A percentile compares a stretch with the other conserved stretches of the same genome.
phyloP scores from a whole-genome alignment of 2,888 invertebrate genomes.

The Phalangium opilio region DNA sequence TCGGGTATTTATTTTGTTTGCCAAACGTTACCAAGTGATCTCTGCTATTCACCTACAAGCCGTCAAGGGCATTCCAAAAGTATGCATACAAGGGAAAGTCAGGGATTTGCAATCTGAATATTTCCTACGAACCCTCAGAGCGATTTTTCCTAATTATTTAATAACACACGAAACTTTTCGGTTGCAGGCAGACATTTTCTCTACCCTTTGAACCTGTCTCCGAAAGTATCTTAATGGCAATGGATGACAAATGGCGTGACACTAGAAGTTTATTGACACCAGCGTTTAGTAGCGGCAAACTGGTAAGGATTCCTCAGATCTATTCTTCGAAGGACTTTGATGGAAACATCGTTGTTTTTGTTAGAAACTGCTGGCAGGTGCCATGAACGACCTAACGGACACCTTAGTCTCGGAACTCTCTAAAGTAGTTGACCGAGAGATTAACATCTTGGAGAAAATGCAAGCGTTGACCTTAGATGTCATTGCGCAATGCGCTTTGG shows the following conservation, averaged over 20 bases:
- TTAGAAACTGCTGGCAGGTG: constrained; percentile 31
- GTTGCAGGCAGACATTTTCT: constrained; percentile 21
- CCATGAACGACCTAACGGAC: constrained; percentile 32
- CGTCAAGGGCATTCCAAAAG: too few species aligned
- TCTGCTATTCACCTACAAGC: too few species aligned
- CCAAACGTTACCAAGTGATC: too few species aligned
- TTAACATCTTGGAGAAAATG: constrained; percentile 33
- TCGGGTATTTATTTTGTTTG: too few species aligned
- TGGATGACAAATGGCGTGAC: constrained; percentile 17
- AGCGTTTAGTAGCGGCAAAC: constrained; percentile 18
- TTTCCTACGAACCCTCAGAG: too few species aligned
- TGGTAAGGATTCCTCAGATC: too few species aligned
- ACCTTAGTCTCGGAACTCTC: constrained; percentile 29
- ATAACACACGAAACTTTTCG: too few species aligned
- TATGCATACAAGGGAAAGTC: too few species aligned
- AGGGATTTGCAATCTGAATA: too few species aligned
- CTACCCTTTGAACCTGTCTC: constrained; percentile 8
- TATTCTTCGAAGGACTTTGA: too few species aligned
- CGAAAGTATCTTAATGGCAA: constrained; percentile 8
- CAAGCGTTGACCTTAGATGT: constrained; percentile 38
- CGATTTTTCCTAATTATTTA: too few species aligned
- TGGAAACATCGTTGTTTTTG: too few species aligned
- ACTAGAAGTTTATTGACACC: constrained; percentile 17
- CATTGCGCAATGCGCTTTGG: constrained; percentile 36
- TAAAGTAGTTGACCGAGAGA: constrained; percentile 23